Evolutionary conservation across 2,797 vertebrate genomes (phyloP), one percentile per base, ranked within the genome.

Genomic region (Micrastur ruficollis): DNA sequence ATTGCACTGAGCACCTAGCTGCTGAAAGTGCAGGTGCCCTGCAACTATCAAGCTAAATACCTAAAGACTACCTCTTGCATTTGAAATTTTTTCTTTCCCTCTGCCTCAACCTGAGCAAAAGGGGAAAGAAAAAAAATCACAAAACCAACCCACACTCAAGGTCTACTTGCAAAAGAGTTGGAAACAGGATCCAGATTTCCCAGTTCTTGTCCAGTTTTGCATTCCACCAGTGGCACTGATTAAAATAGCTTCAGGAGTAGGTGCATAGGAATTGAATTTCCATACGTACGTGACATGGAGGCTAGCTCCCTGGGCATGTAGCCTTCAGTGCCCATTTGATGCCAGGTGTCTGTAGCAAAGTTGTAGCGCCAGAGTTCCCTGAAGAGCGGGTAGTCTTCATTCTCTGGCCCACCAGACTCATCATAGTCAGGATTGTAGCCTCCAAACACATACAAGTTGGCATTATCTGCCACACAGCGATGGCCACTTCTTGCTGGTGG

Each of bases 361-460:
- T 99, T 99, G 96, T 99, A 99, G 95, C 99, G 97, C 99, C 99
- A 99, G 46, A 99, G 99, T 75, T 99, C 99, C 96, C 99, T 98
- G 97, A 99, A 99, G 76, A 99, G 98, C 0, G 99, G 99, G 67
- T 99, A 99, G 93, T 99, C 99, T 97, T 99, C 99, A 19, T 99
- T 99, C 80, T 99, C 99, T 0, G 98, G 98, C 84, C 99, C 99
- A 9, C 99, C 99, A 0, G 99, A 99, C 96, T 99, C 99, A 10
- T 99, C 99, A 1, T 99, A 99, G 97, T 99, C 99, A 0, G 99
- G 99, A 52, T 99, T 99, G 97, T 99, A 99, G 23, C 99, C 99
- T 78, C 99, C 99, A 5, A 99, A 99, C 68, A 99, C 99, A 31
- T 99, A 99, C 8, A 99, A 95, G 94, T 99, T 99, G 91, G 99